These are phyloP conservation scores for Hemiprocne comata DNA, from an alignment of 2,113 vertebrate genomes.

Conservation along the genomic window DNA sequence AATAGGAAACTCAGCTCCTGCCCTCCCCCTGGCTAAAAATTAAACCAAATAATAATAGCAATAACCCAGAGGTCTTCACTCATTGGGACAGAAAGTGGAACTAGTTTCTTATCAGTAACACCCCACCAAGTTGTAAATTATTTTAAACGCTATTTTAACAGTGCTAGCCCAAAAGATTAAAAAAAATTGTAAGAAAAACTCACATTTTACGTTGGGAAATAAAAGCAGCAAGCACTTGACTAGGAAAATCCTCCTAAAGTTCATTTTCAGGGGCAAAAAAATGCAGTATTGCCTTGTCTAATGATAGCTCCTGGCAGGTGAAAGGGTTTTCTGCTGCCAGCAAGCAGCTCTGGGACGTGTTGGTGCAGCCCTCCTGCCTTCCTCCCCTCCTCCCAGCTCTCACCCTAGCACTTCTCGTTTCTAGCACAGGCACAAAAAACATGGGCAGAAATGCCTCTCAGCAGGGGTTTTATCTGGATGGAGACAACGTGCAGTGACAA, in stretches of 20 bases:
- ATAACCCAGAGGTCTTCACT: slow-evolving; percentile 1
- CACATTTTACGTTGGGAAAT: slow-evolving; percentile 49
- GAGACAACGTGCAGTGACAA: accelerated
- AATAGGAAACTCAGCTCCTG: slow-evolving; percentile 16
- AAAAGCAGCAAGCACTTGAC: slow-evolving; percentile 53
- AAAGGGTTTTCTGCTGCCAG: not conserved
- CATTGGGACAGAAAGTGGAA: not conserved
- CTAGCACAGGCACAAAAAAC: not conserved
- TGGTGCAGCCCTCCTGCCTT: not conserved
- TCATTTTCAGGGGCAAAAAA: slow-evolving; percentile 51
- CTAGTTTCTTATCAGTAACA: not conserved
- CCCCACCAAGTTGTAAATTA: not conserved
- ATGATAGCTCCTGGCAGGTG: not conserved
- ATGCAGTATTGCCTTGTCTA: not conserved
- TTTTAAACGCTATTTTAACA: not conserved
- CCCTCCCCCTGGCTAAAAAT: not conserved
- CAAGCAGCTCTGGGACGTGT: not conserved
- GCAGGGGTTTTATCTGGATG: not conserved
- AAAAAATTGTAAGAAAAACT: not conserved
- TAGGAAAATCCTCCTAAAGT: slow-evolving; percentile 42
- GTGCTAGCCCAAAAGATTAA: not conserved
- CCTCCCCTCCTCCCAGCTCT: slow-evolving; percentile 18
- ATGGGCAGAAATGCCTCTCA: not conserved
- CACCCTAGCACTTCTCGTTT: slow-evolving; percentile 1
- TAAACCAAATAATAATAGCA: slow-evolving; percentile 30